Conservation (phyloP, 2,888 invertebrate species). For the Agonum fuliginosum region DNA sequence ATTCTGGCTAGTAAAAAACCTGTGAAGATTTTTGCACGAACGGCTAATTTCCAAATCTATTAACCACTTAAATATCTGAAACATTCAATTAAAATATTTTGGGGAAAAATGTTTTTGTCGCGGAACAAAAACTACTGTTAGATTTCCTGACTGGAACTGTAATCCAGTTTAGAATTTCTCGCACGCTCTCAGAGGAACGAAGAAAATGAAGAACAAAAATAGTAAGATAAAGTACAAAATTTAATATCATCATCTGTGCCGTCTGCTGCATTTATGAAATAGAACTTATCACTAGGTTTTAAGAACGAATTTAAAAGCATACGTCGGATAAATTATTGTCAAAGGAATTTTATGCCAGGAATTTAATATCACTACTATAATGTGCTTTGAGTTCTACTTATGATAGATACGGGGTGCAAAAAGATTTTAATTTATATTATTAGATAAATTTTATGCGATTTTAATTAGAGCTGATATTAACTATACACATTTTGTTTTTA, state of each 20-base stretch:
- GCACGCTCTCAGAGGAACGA: slow-evolving; percentile 12
- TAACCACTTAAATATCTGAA: neutral
- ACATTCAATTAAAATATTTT: slow-evolving; percentile 7
- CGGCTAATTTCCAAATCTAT: neutral
- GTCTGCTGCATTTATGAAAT: slow-evolving; percentile 22
- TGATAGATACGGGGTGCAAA: too few species aligned
- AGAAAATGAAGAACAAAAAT: slow-evolving; percentile 31
- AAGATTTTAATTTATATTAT: too few species aligned
- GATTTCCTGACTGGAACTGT: neutral
- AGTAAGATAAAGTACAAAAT: slow-evolving; percentile 39
- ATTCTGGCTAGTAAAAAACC: neutral
- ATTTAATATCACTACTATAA: slow-evolving; percentile 18
- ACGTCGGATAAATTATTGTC: neutral
- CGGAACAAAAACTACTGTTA: neutral
- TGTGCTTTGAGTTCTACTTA: neutral
- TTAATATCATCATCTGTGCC: slow-evolving; percentile 38
- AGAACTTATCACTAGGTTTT: neutral
- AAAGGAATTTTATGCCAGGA: neutral
- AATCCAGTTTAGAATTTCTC: slow-evolving; percentile 29
- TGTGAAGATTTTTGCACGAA: neutral
- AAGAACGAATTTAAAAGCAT: slow-evolving; percentile 9
- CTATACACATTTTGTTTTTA: too few species aligned
- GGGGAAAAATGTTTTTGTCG: neutral
- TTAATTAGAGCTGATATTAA: too few species aligned
- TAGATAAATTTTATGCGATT: too few species aligned